These are phyloP conservation scores for Variabilichromis moorii DNA, from an alignment of 2,113 vertebrate species.

Conservation along the genomic window DNA sequence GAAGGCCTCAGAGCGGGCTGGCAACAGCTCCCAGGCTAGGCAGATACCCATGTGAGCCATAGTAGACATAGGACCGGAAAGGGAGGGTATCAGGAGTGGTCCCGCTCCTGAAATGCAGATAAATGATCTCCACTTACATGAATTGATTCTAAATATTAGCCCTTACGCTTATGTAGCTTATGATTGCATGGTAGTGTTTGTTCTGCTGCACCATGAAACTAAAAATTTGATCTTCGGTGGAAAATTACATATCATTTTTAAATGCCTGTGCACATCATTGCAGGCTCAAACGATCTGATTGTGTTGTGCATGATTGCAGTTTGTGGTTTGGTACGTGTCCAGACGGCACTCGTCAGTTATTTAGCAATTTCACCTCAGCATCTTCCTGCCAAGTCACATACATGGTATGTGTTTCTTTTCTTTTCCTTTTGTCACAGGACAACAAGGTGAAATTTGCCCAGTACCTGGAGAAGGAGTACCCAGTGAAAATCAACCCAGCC, in stretches of 20 bases:
- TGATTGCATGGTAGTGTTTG: not conserved
- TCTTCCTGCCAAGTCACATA: not conserved
- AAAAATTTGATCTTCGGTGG: not conserved
- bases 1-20: not conserved
- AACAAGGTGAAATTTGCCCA: conserved; percentile 91
- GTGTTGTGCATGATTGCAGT: not conserved
- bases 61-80: not conserved
- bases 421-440: conserved; percentile 69
- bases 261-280: not conserved
- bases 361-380: not conserved
- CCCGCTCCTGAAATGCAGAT: not conserved
- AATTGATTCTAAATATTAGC: not conserved
- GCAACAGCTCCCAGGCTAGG: accelerated
- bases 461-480: conserved; percentile 87
- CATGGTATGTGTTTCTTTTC: not conserved
- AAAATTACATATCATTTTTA: not conserved
- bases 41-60: not conserved
- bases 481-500: conserved; percentile 84
- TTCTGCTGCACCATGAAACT: not conserved
- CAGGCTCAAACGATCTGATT: not conserved
- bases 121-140: not conserved
- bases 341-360: not conserved
- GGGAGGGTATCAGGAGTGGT: not conserved
- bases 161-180: not conserved
- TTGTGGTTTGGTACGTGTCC: not conserved